Base-by-base conservation (phyloP, 2,113 vertebrate genomes). In the Syngnathus floridae region DNA sequence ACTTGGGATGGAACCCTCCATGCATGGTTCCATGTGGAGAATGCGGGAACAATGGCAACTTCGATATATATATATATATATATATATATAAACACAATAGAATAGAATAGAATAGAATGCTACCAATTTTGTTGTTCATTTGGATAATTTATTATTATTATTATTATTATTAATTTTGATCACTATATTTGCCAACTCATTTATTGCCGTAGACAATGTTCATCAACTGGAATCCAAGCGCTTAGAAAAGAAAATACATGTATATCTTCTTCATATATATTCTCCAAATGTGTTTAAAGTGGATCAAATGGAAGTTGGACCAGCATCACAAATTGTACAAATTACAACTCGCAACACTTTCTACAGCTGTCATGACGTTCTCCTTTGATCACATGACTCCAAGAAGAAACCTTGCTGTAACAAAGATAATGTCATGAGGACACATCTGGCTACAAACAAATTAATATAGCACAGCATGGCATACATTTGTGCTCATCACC, bases 401-500 rank as follows among this genome's bases (percentile, higher is more conserved):
- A 21, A 43, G 45, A 49, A 21, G 64, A 49, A 67, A 61, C 61
- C 51, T 52, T 66, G 69, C 45, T 62, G 72, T 73, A 70, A 57
- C 54, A 51, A 22, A 49, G 62, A 74, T 41, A 56, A 58, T 21
- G 22, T 62, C 64, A 68, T 8, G 36, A 65, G 69, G 72, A 65
- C 82, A 80, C 77, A 85, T 77, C 81, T 82, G 71, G 72, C 70
- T 41, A 37, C 4, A 8, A 62, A 73, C 65, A 76, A 70, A 71
- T 37, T 74, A 68, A 74, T 75, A 74, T 45, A 66, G 74, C 62
- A 71, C 62, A 66, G 35, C 46, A 51, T 22, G 61, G 70, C 56
- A 72, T 5, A 51, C 40, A 78, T 77, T 70, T 61, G 31, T 70
- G 55, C 56, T 59, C 37, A 38, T 79, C 40, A 49, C 43, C 65